Evolutionary conservation across 2,888 invertebrate genomes (phyloP), one percentile per base, ranked within the genome.

Genomic region (Lepidochrysops patricia): DNA sequence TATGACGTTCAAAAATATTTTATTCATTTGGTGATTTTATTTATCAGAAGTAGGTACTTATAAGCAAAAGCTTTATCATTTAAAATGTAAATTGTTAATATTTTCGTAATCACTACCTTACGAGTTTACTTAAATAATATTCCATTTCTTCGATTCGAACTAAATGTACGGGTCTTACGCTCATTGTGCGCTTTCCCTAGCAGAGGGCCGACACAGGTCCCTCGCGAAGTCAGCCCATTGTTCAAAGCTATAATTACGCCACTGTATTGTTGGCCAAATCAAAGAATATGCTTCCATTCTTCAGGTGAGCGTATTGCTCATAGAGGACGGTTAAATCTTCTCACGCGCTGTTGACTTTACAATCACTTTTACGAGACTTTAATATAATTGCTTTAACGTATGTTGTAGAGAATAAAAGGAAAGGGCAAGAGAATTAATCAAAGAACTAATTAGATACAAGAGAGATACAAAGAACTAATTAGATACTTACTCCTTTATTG

Each of bases 221-320:
- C 49, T 50, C 76, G 78, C 79, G 79, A 69, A 72, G 71, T 63
- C 66, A 26, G 15, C 9, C 73, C 73, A 82, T 89, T 89, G 89
- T 89, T 89, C 84, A 74, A 75, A 72, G 75, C 75, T 82, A 80
- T 88, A 89, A 89, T 89, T 89, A 88, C 82, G 71, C 75, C 73
- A 79, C 72, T 78, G 78, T 76, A 85, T 88, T 85, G 83, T 87
- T 79, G 76, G 75, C 74, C 75, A 73, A 85, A 84, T 84, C 83
- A 85, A 83, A 87, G 84, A 88, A 87, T 86, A 88, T 87, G 88
- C 74, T 78, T 80, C 76, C 80, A 86, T 85, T 83, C 81, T 86
- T 85, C 79, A 86, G 82, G 82, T 82, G 71, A 79, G 71, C 81
- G 75, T 83, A 83, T 84, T 84, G 82, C 76, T 70, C 72, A 80